Base-by-base conservation (phyloP, 2,113 vertebrate species). In the Onychorhynchus coronatus region DNA sequence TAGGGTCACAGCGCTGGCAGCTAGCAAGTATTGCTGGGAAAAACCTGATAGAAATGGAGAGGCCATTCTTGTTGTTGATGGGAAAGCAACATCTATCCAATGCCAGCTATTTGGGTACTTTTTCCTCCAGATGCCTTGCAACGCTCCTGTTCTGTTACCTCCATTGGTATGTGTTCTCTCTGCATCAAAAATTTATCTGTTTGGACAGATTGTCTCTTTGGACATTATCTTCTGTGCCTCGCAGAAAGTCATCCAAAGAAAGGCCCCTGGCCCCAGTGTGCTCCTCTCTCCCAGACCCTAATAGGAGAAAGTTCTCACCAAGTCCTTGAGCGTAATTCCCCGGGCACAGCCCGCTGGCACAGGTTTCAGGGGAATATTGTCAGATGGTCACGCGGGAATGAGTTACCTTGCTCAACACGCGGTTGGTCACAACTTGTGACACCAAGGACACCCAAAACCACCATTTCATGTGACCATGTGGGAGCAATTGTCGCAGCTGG, bases 111-210 rank as follows among this genome's bases (percentile, higher is more conserved):
- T 97, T 81, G 88, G 92, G 93, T 91, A 46, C 31, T 96, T 97
- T 96, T 91, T 47, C 72, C 88, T 96, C 85, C 85, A 63, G 95
- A 92, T 96, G 93, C 96, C 92, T 96, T 91, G 85, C 95, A 94
- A 42, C 95, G 91, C 90, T 87, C 79, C 62, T 28, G 18, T 35
- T 66, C 61, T 68, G 83, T 92, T 96, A 23, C 90, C 80, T 89
- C 65, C 41, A 18, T 6, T 46, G 95, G 85, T 42, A 95, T 93
- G 88, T 1, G 17, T 61, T 73, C 85, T 73, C 85, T 67, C 88
- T 56, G 52, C 80, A 68, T 73, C 53, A 81, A 59, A 84, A 94
- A 73, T 84, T 68, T 96, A 28, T 94, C 84, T 92, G n/a, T 67
- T 93, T 80, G 90, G 88, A 17, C 76, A 65, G 39, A 41, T 41